A percentile compares a stretch with the other conserved stretches of the same genome.
phyloP scores from a whole-genome alignment of 2,888 invertebrate genomes.

The Perdita meconis region DNA sequence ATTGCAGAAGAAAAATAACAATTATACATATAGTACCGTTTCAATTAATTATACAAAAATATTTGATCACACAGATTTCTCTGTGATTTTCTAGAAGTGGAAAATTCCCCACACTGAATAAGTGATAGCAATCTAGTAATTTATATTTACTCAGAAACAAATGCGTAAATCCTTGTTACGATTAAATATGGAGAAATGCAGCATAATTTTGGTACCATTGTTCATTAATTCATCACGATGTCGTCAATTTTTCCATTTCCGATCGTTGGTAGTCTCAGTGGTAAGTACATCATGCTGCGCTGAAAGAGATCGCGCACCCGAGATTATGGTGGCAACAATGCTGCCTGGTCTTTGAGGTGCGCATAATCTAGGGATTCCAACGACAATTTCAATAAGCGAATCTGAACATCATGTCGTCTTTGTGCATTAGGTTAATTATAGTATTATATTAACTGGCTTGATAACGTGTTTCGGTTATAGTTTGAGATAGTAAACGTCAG shows the following conservation, averaged over 20 bases:
- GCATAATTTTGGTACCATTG: neutral
- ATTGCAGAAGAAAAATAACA: too few relatives aligned
- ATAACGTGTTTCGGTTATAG: conserved; percentile 10
- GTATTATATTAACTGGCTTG: conserved; percentile 9
- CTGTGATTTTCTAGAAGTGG: too few relatives aligned
- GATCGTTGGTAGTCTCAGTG: conserved; percentile 11
- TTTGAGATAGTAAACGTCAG: neutral
- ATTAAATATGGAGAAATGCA: neutral
- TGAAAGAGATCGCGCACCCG: conserved; percentile 20
- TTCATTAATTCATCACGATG: neutral
- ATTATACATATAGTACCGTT: too few relatives aligned
- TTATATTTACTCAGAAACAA: too few relatives aligned
- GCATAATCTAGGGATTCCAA: conserved; percentile 4
- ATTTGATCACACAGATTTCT: too few relatives aligned
- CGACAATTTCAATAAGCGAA: conserved; percentile 33
- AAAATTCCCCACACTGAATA: too few relatives aligned
- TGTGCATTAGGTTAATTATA: conserved; percentile 39
- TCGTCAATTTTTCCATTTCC: neutral
- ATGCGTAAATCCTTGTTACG: neutral
- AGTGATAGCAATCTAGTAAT: too few relatives aligned
- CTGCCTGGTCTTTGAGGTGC: neutral
- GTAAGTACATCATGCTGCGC: neutral
- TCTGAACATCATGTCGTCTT: conserved; percentile 24
- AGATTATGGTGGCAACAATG: conserved; percentile 28
- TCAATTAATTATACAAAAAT: too few relatives aligned